phyloP scores from a whole-genome alignment of 1,140 invertebrate genomes.

The Caenorhabditis latens region DNA sequence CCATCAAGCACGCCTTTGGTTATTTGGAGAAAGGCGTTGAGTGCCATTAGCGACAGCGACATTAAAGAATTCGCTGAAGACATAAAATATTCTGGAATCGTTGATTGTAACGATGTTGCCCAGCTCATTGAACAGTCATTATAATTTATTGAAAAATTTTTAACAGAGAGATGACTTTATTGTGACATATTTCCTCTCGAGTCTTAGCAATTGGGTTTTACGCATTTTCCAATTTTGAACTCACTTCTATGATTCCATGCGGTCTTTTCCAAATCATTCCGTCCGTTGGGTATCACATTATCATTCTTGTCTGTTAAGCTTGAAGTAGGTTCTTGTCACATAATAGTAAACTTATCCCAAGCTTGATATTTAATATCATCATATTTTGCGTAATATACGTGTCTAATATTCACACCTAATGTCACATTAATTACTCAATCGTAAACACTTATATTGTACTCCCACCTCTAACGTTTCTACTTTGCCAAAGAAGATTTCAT shows the following conservation, averaged over 20 bases:
- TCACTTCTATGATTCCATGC: conserved; percentile 28
- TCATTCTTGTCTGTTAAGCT: conserved; percentile 9
- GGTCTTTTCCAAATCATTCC: conserved; percentile 21
- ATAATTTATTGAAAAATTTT: conserved; percentile 14
- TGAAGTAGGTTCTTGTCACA: conserved; percentile 49
- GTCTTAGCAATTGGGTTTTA: not conserved
- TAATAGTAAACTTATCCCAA: not conserved
- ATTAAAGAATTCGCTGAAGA: conserved; percentile 42
- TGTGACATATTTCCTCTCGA: conserved; percentile 28
- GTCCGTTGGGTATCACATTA: conserved; percentile 20
- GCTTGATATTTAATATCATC: conserved; percentile 46
- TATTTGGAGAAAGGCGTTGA: conserved; percentile 5
- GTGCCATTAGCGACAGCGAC: not conserved
- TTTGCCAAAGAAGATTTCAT: conserved; percentile 33
- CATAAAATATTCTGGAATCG: conserved; percentile 31
- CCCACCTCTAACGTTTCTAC: not conserved
- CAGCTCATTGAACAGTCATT: conserved; percentile 17
- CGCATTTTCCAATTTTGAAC: conserved; percentile 48
- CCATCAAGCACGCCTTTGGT: not conserved
- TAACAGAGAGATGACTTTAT: conserved; percentile 29
- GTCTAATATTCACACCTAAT: conserved; percentile 20
- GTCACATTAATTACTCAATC: no score
- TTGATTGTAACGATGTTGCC: conserved; percentile 7
- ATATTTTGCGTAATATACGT: conserved; percentile 35
- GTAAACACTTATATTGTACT: conserved; percentile 2